These are phyloP conservation scores for Penaeus monodon DNA, from an alignment of 2,888 invertebrate genomes.

Conservation along the genomic window DNA sequence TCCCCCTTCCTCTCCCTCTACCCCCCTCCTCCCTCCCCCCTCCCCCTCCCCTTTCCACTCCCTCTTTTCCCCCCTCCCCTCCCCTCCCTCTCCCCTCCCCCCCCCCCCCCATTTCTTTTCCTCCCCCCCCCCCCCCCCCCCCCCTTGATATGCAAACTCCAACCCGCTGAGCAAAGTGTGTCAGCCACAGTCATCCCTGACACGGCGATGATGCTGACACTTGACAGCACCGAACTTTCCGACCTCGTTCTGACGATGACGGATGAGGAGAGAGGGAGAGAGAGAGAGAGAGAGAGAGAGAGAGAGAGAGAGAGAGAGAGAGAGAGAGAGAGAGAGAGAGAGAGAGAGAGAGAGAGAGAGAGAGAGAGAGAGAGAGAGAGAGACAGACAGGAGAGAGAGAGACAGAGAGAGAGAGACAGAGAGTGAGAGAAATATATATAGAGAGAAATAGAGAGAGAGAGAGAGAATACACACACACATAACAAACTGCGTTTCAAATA, in stretches of 20 bases:
- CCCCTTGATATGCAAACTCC: conserved; percentile 6
- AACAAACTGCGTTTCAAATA: no score
- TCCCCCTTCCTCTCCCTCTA: no score
- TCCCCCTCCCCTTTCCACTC: neutral
- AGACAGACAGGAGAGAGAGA: neutral
- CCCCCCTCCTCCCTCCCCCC: neutral
- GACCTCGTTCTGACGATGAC: no score
- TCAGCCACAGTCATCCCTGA: neutral
- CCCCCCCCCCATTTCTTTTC: no score
- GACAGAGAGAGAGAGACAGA: neutral
- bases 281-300: no score
- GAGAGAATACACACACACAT: neutral
- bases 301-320: no score
- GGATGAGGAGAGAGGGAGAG: neutral
- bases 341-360: neutral
- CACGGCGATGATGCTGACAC: no score
- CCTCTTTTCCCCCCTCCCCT: neutral
- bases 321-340: rapidly evolving
- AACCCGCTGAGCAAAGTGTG: neutral
- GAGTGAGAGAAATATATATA: neutral
- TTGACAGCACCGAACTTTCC: no score
- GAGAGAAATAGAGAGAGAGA: neutral
- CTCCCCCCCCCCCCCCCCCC: neutral
- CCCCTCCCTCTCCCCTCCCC: neutral
- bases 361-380: neutral